Evolutionary conservation across 2,797 vertebrate genomes (phyloP).

Genomic region (Sylvilagus floridanus): DNA sequence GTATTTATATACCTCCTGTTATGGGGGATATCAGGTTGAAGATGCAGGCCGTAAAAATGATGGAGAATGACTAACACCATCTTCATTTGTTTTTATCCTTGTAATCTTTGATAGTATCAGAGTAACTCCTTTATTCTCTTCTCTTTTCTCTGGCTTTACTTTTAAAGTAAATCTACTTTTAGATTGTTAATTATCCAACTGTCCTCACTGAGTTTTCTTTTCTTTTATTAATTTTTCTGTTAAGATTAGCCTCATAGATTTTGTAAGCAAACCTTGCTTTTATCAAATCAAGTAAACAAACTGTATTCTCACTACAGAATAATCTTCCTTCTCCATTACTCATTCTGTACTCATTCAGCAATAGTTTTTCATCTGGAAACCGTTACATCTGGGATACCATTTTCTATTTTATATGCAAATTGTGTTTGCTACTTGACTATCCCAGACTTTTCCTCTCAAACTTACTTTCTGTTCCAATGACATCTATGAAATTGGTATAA

Average conservation of each 20-base stretch:
- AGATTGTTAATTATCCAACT: background rate
- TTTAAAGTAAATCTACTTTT: background rate
- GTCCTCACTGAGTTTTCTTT: background rate
- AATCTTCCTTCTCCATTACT: background rate
- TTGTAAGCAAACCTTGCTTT: background rate
- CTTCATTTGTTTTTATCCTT: background rate
- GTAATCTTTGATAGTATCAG: background rate
- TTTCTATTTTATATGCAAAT: constrained; percentile 35
- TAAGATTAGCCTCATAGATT: background rate
- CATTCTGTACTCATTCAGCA: background rate
- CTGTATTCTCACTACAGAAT: background rate
- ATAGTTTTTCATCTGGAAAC: background rate
- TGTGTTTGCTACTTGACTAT: background rate
- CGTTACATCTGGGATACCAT: background rate
- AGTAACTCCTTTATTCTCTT: background rate
- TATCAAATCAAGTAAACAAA: constrained; percentile 25
- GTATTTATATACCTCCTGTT: background rate
- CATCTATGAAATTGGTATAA: background rate
- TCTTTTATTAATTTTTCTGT: background rate
- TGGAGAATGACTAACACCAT: constrained; percentile 2
- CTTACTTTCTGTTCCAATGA: background rate
- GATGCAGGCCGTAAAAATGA: background rate
- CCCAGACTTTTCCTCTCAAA: constrained; percentile 2
- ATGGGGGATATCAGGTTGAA: background rate
- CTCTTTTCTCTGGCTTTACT: background rate